Base-by-base conservation (phyloP, 2,888 invertebrate species). In the Emmelina monodactyla region DNA sequence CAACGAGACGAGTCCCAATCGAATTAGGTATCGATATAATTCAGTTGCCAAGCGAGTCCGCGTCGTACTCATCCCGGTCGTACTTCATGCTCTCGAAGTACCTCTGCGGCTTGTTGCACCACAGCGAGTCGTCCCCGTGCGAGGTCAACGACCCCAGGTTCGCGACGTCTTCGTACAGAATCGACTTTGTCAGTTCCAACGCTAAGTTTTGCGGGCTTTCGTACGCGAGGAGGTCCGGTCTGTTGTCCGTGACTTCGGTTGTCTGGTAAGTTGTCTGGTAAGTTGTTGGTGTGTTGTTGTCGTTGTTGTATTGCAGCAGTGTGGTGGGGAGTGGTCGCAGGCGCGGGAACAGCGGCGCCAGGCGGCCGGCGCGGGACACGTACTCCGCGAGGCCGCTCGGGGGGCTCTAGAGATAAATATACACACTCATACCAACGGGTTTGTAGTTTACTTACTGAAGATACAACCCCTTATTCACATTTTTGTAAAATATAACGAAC, bases 81-180 rank as follows among this genome's bases (percentile, higher is more conserved):
- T 85, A 84, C 39, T 67, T 58, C 62, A 88, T 86, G 62, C 88
- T 88, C 62, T 88, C 88, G 57, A 87, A 88, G 60, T 85, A 88
- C 37, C 68, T 73, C 54, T 62, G 81, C 49, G 68, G 75, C 53
- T 58, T 72, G 49, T 58, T 79, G 59, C 65, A 78, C 87, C 81
- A 87, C 51, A 81, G 73, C 53, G 68, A 83, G 53, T 71, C 85
- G 70, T 82, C 47, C n/a, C 57, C 38, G 58, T 58, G 37, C 38
- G 58, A 43, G 49, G 50, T 47, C 29, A 53, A 34, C 1, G 60
- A 61, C 41, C 49, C 56, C 3, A 58, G 42, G 12, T 47, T 46
- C 50, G 45, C 57, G 2, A 47, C 41, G 51, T 84, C 49, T 16
- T 59, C 60, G 50, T 64, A 64, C 14, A 67, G 59, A 31, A 63